These are phyloP conservation scores for Poeciliopsis occidentalis DNA, from an alignment of 2,113 vertebrate genomes.

Conservation along the genomic window DNA sequence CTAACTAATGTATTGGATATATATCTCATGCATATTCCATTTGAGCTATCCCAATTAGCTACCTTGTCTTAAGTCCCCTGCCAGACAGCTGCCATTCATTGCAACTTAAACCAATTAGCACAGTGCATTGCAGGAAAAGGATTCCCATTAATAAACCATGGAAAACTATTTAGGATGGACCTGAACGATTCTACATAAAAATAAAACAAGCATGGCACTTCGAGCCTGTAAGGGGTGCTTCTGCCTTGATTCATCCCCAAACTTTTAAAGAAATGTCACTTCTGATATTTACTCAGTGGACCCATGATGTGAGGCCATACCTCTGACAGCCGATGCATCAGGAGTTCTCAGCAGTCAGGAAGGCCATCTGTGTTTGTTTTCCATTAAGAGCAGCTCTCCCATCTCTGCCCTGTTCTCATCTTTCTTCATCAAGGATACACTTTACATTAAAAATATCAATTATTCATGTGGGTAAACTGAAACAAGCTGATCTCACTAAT, in stretches of 20 bases:
- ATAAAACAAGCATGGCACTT: constrained; percentile 33
- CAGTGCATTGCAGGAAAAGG: constrained; percentile 51
- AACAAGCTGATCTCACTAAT: constrained; percentile 10
- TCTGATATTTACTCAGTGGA: constrained; percentile 44
- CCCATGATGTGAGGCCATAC: constrained; percentile 21
- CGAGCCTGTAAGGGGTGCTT: constrained; percentile 50
- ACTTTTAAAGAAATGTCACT: constrained; percentile 50
- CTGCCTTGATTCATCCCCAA: constrained; percentile 32
- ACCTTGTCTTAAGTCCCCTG: constrained; percentile 8
- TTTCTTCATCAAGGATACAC: constrained; percentile 38
- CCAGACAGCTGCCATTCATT: constrained; percentile 12
- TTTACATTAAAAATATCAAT: constrained; percentile 45
- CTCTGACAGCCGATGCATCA: constrained; percentile 39
- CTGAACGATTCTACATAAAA: constrained; percentile 64
- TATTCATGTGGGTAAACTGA: constrained; percentile 48
- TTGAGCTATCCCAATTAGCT: constrained; percentile 12
- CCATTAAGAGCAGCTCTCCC: constrained; percentile 56
- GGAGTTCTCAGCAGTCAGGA: constrained; percentile 46
- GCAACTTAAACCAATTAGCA: constrained; percentile 60
- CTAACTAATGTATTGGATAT: too few relatives aligned
- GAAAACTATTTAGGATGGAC: constrained; percentile 63
- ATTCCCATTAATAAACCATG: constrained; percentile 69
- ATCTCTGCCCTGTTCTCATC: constrained; percentile 29
- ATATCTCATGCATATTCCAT: not conserved
- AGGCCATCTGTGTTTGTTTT: constrained; percentile 71